Percentiles rank a stretch among this genome's conserved stretches.
Conservation (phyloP, 2,113 vertebrate genomes). For the Otolemur garnettii region DNA sequence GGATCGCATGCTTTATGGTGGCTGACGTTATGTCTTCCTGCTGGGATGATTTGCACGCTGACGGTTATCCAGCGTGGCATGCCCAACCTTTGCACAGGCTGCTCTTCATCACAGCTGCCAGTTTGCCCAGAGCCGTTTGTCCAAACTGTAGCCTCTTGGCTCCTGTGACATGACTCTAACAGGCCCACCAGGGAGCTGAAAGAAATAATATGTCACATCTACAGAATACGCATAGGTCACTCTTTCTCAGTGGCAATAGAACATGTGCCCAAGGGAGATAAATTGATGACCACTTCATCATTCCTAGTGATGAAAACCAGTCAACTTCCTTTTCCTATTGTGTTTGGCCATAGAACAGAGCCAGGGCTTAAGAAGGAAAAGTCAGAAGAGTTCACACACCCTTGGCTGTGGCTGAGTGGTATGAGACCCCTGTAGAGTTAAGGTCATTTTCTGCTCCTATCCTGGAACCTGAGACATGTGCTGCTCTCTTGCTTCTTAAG, state of each 20-base stretch:
- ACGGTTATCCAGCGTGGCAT: neutral
- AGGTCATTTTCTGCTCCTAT: neutral
- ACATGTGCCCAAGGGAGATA: slow-evolving; percentile 4
- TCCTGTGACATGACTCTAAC: neutral
- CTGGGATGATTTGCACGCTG: slow-evolving; percentile 2
- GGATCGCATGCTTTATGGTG: neutral
- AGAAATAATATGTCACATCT: slow-evolving; percentile 51
- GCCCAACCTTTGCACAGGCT: neutral
- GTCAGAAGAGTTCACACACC: neutral
- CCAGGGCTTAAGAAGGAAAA: neutral
- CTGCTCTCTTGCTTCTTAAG: neutral
- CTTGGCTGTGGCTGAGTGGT: neutral
- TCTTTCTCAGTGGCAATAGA: slow-evolving; percentile 24
- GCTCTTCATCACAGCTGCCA: slow-evolving; percentile 45
- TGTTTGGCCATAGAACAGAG: neutral
- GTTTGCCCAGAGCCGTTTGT: slow-evolving; percentile 56
- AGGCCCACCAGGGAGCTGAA: neutral
- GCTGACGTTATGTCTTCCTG: slow-evolving; percentile 1
- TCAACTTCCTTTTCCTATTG: slow-evolving; percentile 7
- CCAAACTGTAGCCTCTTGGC: neutral
- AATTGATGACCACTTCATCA: slow-evolving; percentile 14
- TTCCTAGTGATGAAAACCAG: neutral
- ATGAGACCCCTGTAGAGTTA: neutral
- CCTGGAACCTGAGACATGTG: neutral
- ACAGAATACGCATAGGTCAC: neutral